phyloP scores from a whole-genome alignment of 2,888 invertebrate species.

The Pammene aurita region DNA sequence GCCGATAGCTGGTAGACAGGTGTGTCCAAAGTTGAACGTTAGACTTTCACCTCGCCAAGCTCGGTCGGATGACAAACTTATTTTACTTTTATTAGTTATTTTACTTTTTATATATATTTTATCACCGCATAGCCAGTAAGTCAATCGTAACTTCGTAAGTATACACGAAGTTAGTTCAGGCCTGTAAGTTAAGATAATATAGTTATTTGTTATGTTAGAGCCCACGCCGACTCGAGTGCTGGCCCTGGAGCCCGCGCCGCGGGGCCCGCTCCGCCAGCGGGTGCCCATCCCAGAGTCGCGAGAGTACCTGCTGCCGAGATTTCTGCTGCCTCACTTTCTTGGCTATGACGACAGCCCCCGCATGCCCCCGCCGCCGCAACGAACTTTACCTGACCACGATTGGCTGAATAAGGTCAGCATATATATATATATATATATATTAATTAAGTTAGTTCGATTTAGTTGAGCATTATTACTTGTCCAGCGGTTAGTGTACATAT shows the following conservation, averaged over 20 bases:
- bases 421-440: neutral
- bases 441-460: neutral
- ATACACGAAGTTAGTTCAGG: neutral
- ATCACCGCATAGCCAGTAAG: neutral
- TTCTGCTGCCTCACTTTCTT: conserved; percentile 51
- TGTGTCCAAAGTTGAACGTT: too few species aligned
- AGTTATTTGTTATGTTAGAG: conserved; percentile 18
- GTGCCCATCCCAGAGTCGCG: conserved; percentile 35
- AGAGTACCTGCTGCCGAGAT: conserved; percentile 53
- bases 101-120: too few species aligned
- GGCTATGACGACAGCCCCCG: conserved; percentile 50
- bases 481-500: too few species aligned
- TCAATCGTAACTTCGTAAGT: neutral
- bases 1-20: too few species aligned
- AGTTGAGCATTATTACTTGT: too few species aligned
- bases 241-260: conserved; percentile 24
- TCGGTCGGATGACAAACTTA: too few species aligned
- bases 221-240: conserved; percentile 19
- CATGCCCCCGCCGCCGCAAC: conserved; percentile 37
- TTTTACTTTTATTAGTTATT: too few species aligned
- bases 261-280: conserved; percentile 26
- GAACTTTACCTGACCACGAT: conserved; percentile 46
- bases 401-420: conserved; percentile 62
- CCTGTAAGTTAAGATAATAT: neutral
- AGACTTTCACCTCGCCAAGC: too few species aligned